Conservation (phyloP, 2,888 invertebrate species). For the Volucella inanis region DNA sequence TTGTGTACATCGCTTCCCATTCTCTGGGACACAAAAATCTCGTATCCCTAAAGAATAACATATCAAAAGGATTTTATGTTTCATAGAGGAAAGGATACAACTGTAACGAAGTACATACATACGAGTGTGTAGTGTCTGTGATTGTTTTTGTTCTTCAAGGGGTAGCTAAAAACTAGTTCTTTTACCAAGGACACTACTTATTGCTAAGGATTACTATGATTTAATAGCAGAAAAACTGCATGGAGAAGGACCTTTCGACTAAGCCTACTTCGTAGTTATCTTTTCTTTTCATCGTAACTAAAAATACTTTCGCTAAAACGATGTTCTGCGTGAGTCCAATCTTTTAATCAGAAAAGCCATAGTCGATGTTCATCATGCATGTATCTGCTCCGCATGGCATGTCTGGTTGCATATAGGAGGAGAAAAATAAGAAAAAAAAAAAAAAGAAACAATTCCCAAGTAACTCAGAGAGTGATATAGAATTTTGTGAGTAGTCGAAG, state of each 20-base stretch:
- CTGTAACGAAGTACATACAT: background rate
- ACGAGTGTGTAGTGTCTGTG: constrained; percentile 5
- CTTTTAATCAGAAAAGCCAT: constrained; percentile 27
- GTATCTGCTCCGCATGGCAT: constrained; percentile 10
- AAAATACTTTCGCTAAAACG: background rate
- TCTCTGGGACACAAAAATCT: constrained; percentile 4
- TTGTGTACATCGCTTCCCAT: constrained; percentile 16
- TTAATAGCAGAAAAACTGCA: background rate
- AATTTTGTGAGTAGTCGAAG: constrained; percentile 24
- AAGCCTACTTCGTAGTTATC: constrained; percentile 1
- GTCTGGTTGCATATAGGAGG: constrained; percentile 54
- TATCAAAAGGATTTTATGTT: constrained; percentile 39
- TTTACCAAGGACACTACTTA: constrained; percentile 28
- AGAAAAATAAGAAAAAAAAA: constrained; percentile 5
- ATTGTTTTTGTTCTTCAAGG: constrained; percentile 23
- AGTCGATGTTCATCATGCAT: too few relatives aligned
- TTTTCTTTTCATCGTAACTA: constrained; percentile 9
- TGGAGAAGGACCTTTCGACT: background rate
- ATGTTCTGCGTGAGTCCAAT: constrained; percentile 56
- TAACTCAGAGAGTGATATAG: constrained; percentile 5
- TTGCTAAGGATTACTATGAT: background rate
- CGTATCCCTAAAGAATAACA: constrained; percentile 46
- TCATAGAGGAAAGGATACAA: background rate
- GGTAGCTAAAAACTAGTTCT: background rate
- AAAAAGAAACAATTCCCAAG: constrained; percentile 30